A percentile compares a stretch with the other conserved stretches of the same genome.
Conservation (phyloP, 2,113 vertebrate species). For the Lontra canadensis region DNA sequence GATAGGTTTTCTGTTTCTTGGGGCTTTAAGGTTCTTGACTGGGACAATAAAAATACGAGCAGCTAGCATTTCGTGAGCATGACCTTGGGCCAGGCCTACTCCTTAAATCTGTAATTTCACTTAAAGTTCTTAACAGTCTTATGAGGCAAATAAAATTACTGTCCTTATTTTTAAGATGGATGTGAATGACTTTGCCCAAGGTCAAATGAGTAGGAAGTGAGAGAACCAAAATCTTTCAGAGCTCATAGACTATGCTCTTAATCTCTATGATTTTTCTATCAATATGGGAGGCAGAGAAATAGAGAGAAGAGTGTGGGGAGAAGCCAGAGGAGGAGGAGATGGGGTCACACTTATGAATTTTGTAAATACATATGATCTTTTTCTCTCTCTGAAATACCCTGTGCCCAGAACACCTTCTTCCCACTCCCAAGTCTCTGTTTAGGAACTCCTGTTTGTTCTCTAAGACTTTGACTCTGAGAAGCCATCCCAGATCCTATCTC, state of each 20-base stretch:
- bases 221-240: not conserved
- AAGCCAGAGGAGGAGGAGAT: not conserved
- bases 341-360: not conserved
- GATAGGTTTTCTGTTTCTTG: slow-evolving; percentile 44
- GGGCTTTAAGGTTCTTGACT: not conserved
- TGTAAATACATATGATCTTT: not conserved
- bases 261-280: not conserved
- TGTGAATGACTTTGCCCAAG: not conserved
- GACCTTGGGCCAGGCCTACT: slow-evolving; percentile 21
- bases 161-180: not conserved
- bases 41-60: slow-evolving; percentile 35
- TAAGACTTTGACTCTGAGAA: not conserved
- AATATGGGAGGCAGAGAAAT: not conserved
- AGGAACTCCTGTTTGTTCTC: not conserved
- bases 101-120: slow-evolving; percentile 11
- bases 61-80: slow-evolving; percentile 33
- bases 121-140: slow-evolving; percentile 14
- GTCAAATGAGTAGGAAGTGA: not conserved
- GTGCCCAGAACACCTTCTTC: not conserved
- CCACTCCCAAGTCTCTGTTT: not conserved
- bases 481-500: not conserved
- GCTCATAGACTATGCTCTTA: not conserved
- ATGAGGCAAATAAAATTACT: not conserved
- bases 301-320: not conserved
- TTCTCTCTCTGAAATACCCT: not conserved